phyloP scores from a whole-genome alignment of 2,888 invertebrate genomes.

The Sussaba pulchella region DNA sequence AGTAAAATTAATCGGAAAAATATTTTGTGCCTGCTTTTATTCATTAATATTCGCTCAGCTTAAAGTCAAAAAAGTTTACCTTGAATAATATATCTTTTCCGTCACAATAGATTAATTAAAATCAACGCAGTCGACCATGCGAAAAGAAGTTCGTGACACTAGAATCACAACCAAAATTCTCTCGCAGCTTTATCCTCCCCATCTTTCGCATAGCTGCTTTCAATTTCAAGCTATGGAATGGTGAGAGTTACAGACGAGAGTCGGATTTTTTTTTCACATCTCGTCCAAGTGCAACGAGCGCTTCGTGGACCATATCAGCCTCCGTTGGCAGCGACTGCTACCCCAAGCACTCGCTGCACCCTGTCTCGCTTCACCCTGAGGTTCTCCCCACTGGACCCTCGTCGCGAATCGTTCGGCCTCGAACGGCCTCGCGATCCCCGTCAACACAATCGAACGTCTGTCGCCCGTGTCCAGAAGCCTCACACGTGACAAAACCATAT shows the following conservation, averaged over 20 bases:
- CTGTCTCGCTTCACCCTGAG: slow-evolving; percentile 32
- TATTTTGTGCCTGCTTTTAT: too few species aligned
- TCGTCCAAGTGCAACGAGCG: slow-evolving; percentile 51
- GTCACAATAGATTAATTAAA: too few species aligned
- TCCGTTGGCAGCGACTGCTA: slow-evolving; percentile 43
- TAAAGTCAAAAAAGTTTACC: too few species aligned
- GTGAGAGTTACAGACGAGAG: slow-evolving; percentile 29
- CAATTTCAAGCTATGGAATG: too few species aligned
- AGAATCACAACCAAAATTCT: too few species aligned
- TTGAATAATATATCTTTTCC: too few species aligned
- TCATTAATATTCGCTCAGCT: too few species aligned
- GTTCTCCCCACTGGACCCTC: slow-evolving; percentile 42
- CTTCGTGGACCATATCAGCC: slow-evolving; percentile 40
- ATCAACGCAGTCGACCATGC: too few species aligned
- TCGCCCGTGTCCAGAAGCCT: slow-evolving; percentile 6
- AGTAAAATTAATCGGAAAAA: too few species aligned
- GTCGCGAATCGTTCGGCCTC: slow-evolving; percentile 54
- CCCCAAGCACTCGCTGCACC: slow-evolving; percentile 35
- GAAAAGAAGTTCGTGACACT: too few species aligned
- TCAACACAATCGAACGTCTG: slow-evolving; percentile 38
- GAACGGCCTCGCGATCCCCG: slow-evolving; percentile 46
- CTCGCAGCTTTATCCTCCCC: too few species aligned
- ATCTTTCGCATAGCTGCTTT: too few species aligned
- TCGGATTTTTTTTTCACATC: slow-evolving; percentile 53
- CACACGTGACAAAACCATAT: background rate